phyloP scores from a whole-genome alignment of 2,888 invertebrate genomes.

The Meteorus cinctellus region DNA sequence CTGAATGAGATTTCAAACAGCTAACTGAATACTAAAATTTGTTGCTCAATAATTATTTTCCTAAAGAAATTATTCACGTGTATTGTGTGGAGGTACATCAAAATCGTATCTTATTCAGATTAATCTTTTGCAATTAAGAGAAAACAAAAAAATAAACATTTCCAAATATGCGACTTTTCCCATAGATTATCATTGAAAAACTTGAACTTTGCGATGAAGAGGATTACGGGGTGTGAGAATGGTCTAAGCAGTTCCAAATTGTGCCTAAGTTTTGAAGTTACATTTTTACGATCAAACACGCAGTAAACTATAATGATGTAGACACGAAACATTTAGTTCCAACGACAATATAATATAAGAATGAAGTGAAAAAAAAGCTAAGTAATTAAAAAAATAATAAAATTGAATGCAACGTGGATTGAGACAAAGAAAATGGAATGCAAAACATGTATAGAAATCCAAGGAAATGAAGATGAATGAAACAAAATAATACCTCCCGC shows the following conservation, averaged over 20 bases:
- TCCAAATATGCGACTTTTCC: background rate
- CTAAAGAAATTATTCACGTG: constrained; percentile 26
- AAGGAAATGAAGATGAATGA: constrained; percentile 44
- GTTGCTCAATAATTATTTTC: constrained; percentile 42
- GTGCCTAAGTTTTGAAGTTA: constrained; percentile 72
- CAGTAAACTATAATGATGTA: constrained; percentile 53
- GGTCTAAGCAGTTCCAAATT: constrained; percentile 73
- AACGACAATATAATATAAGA: constrained; percentile 48
- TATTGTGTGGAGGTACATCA: constrained; percentile 34
- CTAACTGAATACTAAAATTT: constrained; percentile 33
- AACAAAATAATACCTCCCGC: constrained; percentile 66
- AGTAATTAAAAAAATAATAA: constrained; percentile 31
- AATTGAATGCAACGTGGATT: constrained; percentile 17
- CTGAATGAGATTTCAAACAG: constrained; percentile 23
- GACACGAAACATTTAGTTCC: constrained; percentile 52
- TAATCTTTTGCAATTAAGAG: constrained; percentile 8
- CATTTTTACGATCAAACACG: constrained; percentile 63
- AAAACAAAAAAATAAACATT: background rate
- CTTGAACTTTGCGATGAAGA: constrained; percentile 50
- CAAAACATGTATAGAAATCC: constrained; percentile 42
- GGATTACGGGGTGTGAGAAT: constrained; percentile 51
- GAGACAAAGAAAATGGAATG: constrained; percentile 30
- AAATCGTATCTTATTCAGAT: constrained; percentile 30
- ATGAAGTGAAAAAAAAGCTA: constrained; percentile 45
- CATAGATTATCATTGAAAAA: constrained; percentile 35